Conservation (phyloP, 1,140 invertebrate genomes). For the Saccostrea glomerata region DNA sequence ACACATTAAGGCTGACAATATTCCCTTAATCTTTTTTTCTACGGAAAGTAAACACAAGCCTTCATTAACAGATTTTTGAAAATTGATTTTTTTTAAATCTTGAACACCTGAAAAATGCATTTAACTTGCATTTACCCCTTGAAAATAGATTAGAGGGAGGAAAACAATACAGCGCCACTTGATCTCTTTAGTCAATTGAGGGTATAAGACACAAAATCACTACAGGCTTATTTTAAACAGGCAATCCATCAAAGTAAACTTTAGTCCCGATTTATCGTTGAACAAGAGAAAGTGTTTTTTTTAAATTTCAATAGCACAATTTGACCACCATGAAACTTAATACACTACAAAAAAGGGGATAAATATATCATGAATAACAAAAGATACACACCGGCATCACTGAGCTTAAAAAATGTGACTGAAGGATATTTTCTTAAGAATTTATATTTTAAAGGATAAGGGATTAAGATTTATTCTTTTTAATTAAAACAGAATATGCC, state of each 20-base stretch:
- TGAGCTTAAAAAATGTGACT: not conserved
- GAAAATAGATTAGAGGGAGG: not conserved
- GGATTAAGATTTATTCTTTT: no score
- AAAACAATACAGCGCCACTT: not conserved
- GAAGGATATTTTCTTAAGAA: not conserved
- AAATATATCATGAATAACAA: slow-evolving; percentile 2
- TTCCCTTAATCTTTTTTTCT: no score
- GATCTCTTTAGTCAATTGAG: not conserved
- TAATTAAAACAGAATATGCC: not conserved
- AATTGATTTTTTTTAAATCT: no score
- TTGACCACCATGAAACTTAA: not conserved
- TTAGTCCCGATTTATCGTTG: not conserved
- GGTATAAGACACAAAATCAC: not conserved
- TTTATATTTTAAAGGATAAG: not conserved
- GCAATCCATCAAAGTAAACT: not conserved
- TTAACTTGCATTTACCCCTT: not conserved
- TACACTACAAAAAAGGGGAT: not conserved
- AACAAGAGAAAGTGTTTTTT: not conserved
- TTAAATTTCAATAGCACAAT: not conserved
- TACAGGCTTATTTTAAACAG: not conserved
- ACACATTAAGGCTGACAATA: no score
- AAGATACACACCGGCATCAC: not conserved
- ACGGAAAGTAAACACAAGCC: no score
- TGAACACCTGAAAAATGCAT: no score
- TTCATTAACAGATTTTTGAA: no score